Conservation (phyloP, 2,113 vertebrate genomes). For the Hemiprocne comata region DNA sequence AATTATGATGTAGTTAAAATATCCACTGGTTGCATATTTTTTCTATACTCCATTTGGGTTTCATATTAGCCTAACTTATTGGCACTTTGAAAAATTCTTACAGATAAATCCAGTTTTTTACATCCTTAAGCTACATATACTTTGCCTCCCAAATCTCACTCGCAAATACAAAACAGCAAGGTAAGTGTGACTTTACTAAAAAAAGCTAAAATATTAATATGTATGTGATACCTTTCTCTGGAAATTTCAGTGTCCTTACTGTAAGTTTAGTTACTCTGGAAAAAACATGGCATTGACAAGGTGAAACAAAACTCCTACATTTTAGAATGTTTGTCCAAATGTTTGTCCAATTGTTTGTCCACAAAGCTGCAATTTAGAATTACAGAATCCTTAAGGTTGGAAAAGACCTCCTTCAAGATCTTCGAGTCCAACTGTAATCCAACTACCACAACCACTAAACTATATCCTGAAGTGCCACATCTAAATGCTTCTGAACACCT, state of each 20-base stretch:
- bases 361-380: neutral
- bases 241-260: neutral
- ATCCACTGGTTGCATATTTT: neutral
- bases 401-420: neutral
- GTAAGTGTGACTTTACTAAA: neutral
- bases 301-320: neutral
- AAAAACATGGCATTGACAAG: neutral
- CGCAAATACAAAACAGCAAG: neutral
- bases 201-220: neutral
- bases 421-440: too few relatives aligned
- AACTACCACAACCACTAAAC: too few relatives aligned
- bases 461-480: too few relatives aligned
- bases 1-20: neutral
- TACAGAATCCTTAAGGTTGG: too few relatives aligned
- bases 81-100: neutral
- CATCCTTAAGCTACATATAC: neutral
- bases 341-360: neutral
- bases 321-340: too few relatives aligned
- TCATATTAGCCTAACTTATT: neutral
- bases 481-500: too few relatives aligned
- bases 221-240: neutral
- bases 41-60: neutral
- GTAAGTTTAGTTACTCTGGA: neutral
- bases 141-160: neutral
- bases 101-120: neutral